Base-by-base conservation (phyloP, 2,113 vertebrate genomes). In the Halichoerus grypus region DNA sequence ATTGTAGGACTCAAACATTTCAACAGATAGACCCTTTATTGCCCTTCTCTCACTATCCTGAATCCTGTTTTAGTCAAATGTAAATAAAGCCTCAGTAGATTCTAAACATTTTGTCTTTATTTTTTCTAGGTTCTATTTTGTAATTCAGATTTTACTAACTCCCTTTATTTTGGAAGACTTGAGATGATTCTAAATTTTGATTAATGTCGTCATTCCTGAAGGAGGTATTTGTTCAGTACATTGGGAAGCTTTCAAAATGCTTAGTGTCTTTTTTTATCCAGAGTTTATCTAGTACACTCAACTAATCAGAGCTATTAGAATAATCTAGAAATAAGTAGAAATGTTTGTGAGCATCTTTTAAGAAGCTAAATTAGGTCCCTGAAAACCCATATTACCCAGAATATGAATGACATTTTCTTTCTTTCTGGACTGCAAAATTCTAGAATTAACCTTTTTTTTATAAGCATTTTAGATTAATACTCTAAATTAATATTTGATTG, bases 401-500 rank as follows among this genome's bases (percentile, higher is more conserved):
- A 95, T 88, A 57, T 65, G 4, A 16, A 82, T 72, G 4, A 4
- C 1, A 53, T 53, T 96, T 65, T 85, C 15, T 55, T 91, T 96
- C 53, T 53, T 93, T 87, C 31, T 92, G 13, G 19, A 86, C 2
- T 53, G 3, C 1, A 85, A 74, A 28, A 79, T 63, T 96, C 59
- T 67, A 80, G 31, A 95, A 2, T 72, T 89, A 28, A 26, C 7
- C 36, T 36, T 88, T 67, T 91, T 80, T 95, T 97, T 97, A 83
- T 77, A 65, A 94, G 84, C 22, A 97, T 46, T 77, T 71, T 94
- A 63, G 13, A 89, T 91, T 91, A 96, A 95, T 85, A 18, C 11
- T 22, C 3, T 85, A 84, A 96, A 83, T 42, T 93, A 28, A 77
- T 86, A 88, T 98, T 97, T 98, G 1, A 91, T 46, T 97, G n/a